Evolutionary conservation across 2,888 invertebrate genomes (phyloP).

Genomic region (Drosophila longiperda): DNA sequence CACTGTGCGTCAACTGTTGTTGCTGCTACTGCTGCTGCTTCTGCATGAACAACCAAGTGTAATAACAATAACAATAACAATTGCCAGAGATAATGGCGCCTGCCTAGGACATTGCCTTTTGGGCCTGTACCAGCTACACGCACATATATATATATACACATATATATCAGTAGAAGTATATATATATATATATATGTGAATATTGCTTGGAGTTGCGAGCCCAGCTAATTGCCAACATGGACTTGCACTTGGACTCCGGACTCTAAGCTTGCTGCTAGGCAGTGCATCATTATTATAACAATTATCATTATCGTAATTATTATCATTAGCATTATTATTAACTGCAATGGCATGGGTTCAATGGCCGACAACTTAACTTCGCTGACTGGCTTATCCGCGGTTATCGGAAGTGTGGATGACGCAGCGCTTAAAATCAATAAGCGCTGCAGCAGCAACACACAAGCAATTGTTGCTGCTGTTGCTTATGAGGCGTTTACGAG

Average conservation of each 20-base stretch:
- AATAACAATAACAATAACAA: conserved; percentile 54
- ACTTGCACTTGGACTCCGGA: conserved; percentile 40
- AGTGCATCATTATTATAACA: not conserved
- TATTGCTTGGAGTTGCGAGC: conserved; percentile 6
- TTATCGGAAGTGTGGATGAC: conserved; percentile 64
- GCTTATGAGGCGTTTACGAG: conserved; percentile 32
- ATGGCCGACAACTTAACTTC: conserved; percentile 38
- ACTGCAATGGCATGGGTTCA: conserved; percentile 21
- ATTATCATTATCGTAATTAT: conserved; percentile 18
- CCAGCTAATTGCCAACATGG: conserved; percentile 50
- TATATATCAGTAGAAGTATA: not conserved
- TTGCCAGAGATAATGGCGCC: conserved; percentile 61
- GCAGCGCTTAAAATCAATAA: conserved; percentile 69
- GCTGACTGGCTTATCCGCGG: conserved; percentile 36
- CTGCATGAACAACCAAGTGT: conserved; percentile 29
- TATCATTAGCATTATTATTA: conserved; percentile 12
- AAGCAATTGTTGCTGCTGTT: conserved; percentile 50
- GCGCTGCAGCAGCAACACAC: conserved; percentile 40
- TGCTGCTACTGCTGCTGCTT: conserved; percentile 11
- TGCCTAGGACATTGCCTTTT: conserved; percentile 28
- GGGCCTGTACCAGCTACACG: not conserved
- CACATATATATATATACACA: not conserved
- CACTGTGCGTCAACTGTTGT: conserved; percentile 42
- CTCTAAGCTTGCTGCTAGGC: not conserved
- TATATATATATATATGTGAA: not conserved